Base-by-base conservation (phyloP, 2,888 invertebrate species). In the Apocheima hispidaria region DNA sequence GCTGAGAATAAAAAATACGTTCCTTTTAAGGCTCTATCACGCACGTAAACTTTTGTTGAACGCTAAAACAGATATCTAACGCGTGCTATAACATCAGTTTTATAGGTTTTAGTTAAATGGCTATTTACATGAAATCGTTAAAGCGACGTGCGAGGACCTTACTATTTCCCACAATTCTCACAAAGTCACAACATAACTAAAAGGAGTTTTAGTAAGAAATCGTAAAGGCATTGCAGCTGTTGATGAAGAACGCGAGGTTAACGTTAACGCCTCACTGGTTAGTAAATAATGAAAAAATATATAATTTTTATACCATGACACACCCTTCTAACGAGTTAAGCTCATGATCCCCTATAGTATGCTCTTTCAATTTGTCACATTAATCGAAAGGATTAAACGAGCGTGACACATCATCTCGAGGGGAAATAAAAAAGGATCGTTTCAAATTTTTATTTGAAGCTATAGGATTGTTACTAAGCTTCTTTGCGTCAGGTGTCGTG, bases 61-160 rank as follows among this genome's bases (percentile, higher is more conserved):
- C 21, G 9, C 40, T 50, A 12, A 40, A 43, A 49, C 12, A 18
- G 16, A 16, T n/a, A 33, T 46, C 21, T 23, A 40, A 60, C 20
- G 23, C 35, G 41, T 36, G 16, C 55, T 48, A 51, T 35, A 49
- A 49, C 43, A 53, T 43, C 50, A 38, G 65, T 71, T 77, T 72
- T 71, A 69, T 69, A 65, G 63, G 59, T 66, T 54, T 65, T 53
- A 61, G 62, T 70, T 70, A 72, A 74, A 72, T 73, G 67, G 66
- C 52, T 63, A 71, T 72, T 76, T 63, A 71, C 49, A 52, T 69
- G 62, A 60, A 70, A 73, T 77, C 79, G 78, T 80, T 73, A 78
- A 77, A 65, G 61, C 49, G 46, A 55, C 65, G 60, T 48, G 21
- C 18, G 14, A 43, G 28, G 20, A 12, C 52, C 14, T 51, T 48